These are phyloP conservation scores for Camponotus pennsylvanicus DNA, from an alignment of 1,140 invertebrate species.

Conservation along the genomic window DNA sequence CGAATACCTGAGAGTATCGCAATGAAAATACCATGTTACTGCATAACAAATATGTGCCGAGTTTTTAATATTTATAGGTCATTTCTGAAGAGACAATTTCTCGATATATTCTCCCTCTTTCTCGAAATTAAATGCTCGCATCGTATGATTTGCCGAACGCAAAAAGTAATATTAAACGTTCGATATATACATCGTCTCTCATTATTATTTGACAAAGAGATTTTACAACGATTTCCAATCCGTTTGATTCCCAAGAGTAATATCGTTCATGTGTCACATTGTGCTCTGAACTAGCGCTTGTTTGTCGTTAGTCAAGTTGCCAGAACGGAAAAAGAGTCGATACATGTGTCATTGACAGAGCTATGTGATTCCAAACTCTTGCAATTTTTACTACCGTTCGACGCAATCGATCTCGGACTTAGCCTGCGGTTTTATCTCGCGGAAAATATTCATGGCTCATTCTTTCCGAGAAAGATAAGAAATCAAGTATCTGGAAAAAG, in stretches of 20 bases:
- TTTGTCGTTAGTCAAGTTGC: constrained; percentile 12
- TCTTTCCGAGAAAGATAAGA: constrained; percentile 3
- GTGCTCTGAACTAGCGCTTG: not conserved
- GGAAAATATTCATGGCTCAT: not conserved
- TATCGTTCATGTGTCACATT: not conserved
- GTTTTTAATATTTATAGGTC: constrained; percentile 14
- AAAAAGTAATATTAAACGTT: not conserved
- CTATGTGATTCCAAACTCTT: constrained; percentile 18
- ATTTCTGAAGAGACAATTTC: not conserved
- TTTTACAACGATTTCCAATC: not conserved
- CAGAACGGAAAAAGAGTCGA: constrained; percentile 18
- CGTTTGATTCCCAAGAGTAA: constrained; percentile 12
- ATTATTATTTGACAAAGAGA: not conserved
- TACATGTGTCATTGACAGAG: constrained; percentile 39
- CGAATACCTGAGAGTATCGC: not conserved
- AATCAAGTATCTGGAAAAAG: not conserved
- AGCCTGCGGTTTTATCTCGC: constrained; percentile 6
- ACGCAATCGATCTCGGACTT: constrained; percentile 3
- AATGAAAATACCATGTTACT: not conserved
- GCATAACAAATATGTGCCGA: not conserved
- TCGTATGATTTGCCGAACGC: too few species aligned
- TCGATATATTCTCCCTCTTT: too few species aligned
- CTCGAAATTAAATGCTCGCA: too few species aligned
- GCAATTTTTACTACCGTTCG: constrained; percentile 49
- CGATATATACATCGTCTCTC: not conserved